phyloP scores from a whole-genome alignment of 1,140 invertebrate species.

The Anastrepha ludens region DNA sequence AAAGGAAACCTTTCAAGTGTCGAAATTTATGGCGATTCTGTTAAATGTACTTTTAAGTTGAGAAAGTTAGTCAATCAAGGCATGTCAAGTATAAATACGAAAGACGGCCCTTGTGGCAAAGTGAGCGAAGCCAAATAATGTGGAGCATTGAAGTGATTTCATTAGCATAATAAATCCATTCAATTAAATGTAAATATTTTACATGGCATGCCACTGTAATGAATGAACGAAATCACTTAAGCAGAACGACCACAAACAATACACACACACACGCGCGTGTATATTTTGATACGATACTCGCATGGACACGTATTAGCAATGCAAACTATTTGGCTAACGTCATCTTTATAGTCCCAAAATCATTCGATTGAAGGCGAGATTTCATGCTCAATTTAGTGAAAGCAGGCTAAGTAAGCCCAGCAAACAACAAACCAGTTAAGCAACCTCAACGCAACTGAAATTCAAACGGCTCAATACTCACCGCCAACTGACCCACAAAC shows the following conservation, averaged over 20 bases:
- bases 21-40: too few relatives aligned
- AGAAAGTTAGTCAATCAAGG: too few relatives aligned
- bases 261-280: not conserved
- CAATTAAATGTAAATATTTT: constrained; percentile 43
- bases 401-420: not conserved
- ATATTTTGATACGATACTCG: not conserved
- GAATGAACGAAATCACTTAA: constrained; percentile 9
- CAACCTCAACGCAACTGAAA: too few relatives aligned
- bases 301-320: not conserved
- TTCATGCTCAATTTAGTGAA: constrained; percentile 38
- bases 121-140: too few relatives aligned
- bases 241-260: constrained; percentile 14
- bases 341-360: not conserved
- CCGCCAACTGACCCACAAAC: too few relatives aligned
- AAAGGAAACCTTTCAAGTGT: too few relatives aligned
- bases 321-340: constrained; percentile 16
- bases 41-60: too few relatives aligned
- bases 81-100: too few relatives aligned
- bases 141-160: not conserved
- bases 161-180: constrained; percentile 39
- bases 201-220: not conserved
- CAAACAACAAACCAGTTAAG: not conserved
- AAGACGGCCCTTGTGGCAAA: too few relatives aligned
- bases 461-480: too few relatives aligned
- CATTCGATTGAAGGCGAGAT: constrained; percentile 25